Percentiles rank a stretch among this genome's conserved stretches.
Conservation (phyloP, 2,888 invertebrate genomes). For the Masnerella sp. region DNA sequence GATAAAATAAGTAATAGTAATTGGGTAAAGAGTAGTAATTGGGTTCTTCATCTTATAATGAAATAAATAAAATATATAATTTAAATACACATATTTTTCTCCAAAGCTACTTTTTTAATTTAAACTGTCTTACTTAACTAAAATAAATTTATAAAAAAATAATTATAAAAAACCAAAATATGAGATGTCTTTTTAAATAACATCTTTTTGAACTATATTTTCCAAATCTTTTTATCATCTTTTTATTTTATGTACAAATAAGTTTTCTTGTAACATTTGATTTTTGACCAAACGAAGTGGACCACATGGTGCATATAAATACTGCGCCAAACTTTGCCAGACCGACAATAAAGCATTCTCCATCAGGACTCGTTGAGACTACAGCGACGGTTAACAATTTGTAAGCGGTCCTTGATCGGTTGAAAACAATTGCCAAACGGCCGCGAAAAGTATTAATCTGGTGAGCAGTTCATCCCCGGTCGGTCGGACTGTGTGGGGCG, state of each 20-base stretch:
- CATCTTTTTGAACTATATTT: no score
- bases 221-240: no score
- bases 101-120: no score
- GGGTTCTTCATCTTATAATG: no score
- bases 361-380: constrained; percentile 17
- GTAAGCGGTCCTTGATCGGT: constrained; percentile 17
- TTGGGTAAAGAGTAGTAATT: no score
- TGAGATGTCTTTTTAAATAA: no score
- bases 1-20: no score
- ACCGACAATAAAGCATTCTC: constrained; percentile 25
- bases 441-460: constrained; percentile 70
- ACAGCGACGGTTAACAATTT: constrained; percentile 30
- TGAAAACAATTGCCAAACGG: constrained; percentile 70
- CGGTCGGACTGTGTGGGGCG: constrained; percentile 51
- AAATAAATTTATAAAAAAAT: no score
- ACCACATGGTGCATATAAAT: constrained; percentile 45
- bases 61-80: background rate
- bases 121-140: no score
- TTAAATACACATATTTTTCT: background rate
- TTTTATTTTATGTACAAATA: no score
- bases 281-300: background rate
- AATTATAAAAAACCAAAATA: no score
- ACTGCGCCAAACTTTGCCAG: constrained; percentile 29
- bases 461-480: constrained; percentile 56
- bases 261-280: no score